Conservation (phyloP, 2,797 vertebrate genomes). For the Channallabes apus region DNA sequence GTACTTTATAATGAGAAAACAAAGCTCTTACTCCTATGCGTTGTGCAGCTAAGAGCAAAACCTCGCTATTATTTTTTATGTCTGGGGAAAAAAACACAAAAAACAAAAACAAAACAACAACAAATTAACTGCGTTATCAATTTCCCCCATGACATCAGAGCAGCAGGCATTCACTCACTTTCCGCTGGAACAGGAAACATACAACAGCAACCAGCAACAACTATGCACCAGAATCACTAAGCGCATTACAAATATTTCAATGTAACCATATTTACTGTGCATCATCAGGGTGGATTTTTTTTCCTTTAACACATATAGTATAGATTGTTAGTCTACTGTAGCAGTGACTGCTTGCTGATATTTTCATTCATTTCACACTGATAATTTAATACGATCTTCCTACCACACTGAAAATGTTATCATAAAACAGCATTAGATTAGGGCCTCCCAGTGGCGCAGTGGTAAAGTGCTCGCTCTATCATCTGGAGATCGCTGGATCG, state of each 20-base stretch:
- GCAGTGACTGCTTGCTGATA: neutral
- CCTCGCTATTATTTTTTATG: neutral
- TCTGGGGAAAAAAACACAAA: neutral
- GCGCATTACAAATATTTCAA: neutral
- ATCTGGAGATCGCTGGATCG: too few species aligned
- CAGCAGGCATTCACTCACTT: neutral
- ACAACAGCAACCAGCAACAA: neutral
- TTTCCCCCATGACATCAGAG: neutral
- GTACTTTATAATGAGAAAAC: neutral
- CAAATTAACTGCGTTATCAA: neutral
- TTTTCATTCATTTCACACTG: neutral
- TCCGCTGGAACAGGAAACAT: neutral
- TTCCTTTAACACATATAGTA: neutral
- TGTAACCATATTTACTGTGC: neutral
- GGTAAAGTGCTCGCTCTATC: too few species aligned
- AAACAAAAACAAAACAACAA: neutral
- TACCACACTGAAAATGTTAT: neutral
- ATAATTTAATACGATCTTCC: neutral
- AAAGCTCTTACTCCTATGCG: neutral
- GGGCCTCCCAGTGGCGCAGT: too few species aligned
- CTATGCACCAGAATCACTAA: neutral
- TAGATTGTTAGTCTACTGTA: neutral
- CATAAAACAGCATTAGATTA: neutral
- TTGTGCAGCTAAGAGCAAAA: neutral
- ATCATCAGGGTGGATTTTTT: neutral